phyloP scores from a whole-genome alignment of 2,797 vertebrate genomes.

The Simalia tracyae region DNA sequence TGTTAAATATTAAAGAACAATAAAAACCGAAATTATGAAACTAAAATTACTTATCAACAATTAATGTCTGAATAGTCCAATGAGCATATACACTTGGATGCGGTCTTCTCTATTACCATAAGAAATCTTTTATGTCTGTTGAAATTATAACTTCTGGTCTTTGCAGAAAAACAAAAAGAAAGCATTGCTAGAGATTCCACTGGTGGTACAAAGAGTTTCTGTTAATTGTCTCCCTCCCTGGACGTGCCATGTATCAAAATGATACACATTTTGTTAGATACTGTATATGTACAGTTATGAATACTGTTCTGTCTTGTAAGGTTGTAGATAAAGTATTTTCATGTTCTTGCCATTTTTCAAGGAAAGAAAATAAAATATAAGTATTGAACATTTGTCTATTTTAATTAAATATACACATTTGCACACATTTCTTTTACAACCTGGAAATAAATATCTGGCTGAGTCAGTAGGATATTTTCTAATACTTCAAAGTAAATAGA shows the following conservation, averaged over 20 bases:
- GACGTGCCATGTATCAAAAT: not conserved
- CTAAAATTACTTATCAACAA: not conserved
- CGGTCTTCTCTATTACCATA: not conserved
- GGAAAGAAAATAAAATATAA: conserved; percentile 34
- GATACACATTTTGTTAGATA: not conserved
- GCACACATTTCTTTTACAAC: conserved; percentile 11
- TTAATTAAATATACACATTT: conserved; percentile 34
- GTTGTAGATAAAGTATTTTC: not conserved
- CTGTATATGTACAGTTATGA: not conserved
- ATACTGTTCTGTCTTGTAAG: conserved; percentile 26
- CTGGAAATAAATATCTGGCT: not conserved
- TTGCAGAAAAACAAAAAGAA: not conserved
- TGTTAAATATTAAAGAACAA: not conserved
- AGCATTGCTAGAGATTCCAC: not conserved
- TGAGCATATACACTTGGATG: not conserved
- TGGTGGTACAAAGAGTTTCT: not conserved
- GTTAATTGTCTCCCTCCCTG: not conserved
- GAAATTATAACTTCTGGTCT: not conserved
- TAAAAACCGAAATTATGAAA: not conserved
- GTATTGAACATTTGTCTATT: conserved; percentile 29
- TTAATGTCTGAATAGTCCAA: not conserved
- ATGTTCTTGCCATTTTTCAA: conserved; percentile 17
- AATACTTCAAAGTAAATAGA: conserved; percentile 43
- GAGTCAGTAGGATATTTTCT: conserved; percentile 19
- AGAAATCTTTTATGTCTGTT: not conserved